A percentile compares a stretch with the other conserved stretches of the same genome.
These are phyloP conservation scores for Drosophila sturtevanti DNA, from an alignment of 1,140 invertebrate species.

Conservation along the genomic window DNA sequence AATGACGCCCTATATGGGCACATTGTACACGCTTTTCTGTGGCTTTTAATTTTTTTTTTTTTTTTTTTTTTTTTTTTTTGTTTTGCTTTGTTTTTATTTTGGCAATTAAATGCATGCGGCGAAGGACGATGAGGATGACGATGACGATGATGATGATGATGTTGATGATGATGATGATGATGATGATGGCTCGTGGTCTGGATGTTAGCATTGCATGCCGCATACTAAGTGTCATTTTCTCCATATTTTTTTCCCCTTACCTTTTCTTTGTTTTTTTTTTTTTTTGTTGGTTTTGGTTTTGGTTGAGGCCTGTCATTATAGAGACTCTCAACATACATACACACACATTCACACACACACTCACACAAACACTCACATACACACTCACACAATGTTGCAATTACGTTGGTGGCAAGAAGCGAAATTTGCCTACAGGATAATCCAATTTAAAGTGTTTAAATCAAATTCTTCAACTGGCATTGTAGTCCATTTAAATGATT, in stretches of 20 bases:
- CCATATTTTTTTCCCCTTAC: conserved; percentile 25
- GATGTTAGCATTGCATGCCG: conserved; percentile 76
- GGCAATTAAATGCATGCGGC: conserved; percentile 82
- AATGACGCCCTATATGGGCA: conserved; percentile 71
- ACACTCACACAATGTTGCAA: conserved; percentile 78
- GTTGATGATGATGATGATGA: conserved; percentile 67
- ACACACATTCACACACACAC: conserved; percentile 25
- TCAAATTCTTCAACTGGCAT: conserved; percentile 78
- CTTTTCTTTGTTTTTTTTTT: conserved; percentile 24
- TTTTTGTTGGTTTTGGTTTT: conserved; percentile 2
- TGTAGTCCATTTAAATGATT: conserved; percentile 36
- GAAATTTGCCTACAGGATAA: conserved; percentile 80
- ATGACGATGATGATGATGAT: conserved; percentile 66
- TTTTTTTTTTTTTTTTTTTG: conserved; percentile 24
- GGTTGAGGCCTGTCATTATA: conserved; percentile 68
- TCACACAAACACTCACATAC: conserved; percentile 1
- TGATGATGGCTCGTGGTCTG: conserved; percentile 65
- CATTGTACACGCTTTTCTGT: conserved; percentile 69
- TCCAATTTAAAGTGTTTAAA: conserved; percentile 83
- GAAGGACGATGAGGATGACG: conserved; percentile 71
- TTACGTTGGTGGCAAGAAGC: conserved; percentile 62
- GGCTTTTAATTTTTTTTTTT: conserved; percentile 38
- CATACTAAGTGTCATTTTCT: conserved; percentile 75
- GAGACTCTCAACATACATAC: conserved; percentile 21
- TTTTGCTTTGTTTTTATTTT: conserved; percentile 74